These are phyloP conservation scores for Catharus ustulatus DNA, from an alignment of 2,797 vertebrate genomes.

Conservation along the genomic window DNA sequence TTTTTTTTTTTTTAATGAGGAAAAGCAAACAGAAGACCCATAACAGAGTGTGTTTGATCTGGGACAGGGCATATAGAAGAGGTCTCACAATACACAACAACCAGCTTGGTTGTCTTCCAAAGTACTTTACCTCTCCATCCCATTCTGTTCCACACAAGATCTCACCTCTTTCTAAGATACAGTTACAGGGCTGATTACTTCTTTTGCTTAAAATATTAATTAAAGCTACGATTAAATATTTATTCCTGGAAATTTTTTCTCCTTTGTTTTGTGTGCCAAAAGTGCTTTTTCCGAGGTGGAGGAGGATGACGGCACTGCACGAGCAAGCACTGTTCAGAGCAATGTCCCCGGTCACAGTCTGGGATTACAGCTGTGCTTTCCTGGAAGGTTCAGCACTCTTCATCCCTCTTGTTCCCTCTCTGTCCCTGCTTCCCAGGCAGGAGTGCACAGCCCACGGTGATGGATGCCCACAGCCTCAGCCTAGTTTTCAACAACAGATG, in stretches of 20 bases:
- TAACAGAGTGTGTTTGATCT: neutral
- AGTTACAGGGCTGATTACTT: neutral
- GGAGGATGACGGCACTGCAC: neutral
- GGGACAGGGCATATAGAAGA: neutral
- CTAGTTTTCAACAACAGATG: fast-evolving
- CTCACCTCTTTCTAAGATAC: neutral
- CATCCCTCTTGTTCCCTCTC: neutral
- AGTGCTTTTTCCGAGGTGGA: neutral
- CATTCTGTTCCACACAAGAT: neutral
- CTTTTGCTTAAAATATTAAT: neutral
- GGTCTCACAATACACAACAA: neutral
- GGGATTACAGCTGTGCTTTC: neutral
- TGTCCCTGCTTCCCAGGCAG: neutral
- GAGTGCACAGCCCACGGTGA: neutral
- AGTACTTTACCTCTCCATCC: neutral
- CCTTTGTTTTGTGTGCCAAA: neutral
- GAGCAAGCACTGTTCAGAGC: neutral
- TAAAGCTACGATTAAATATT: neutral
- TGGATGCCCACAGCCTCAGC: neutral
- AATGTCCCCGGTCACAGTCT: neutral
- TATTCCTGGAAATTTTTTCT: neutral
- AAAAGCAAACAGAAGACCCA: neutral
- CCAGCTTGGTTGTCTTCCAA: neutral
- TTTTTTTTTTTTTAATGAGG: neutral
- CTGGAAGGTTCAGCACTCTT: neutral